Base-by-base conservation (phyloP, 2,888 invertebrate genomes). In the Melipona bicolor region DNA sequence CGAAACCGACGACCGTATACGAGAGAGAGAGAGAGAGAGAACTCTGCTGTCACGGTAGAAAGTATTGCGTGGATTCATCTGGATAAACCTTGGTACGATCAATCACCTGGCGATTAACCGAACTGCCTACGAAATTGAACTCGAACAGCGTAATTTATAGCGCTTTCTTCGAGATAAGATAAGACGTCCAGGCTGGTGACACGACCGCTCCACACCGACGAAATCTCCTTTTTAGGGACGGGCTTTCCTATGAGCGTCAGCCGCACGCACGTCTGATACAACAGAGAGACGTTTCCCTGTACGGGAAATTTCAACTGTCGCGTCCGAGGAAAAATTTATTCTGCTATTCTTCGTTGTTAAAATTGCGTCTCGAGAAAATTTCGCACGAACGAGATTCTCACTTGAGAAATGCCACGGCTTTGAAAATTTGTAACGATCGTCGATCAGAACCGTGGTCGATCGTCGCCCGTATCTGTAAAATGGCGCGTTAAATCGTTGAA, bases 31-130 rank as follows among this genome's bases (percentile, higher is more conserved):
- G 19, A 6, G 43, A 43, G 43, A 43, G 43, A 43, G 9, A 59
- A 81, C 75, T 79, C 73, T 67, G 73, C 78, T 83, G 83, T 81
- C 87, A 83, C 85, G 80, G 70, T 70, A 80, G 77, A 89, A 88
- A 89, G 82, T 89, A 87, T 88, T 82, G 88, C 88, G 89, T 73
- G 87, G 89, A 88, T 88, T 88, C 88, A 89, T 88, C 89, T 84
- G 85, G 89, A 88, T 89, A 89, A 89, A 87, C 81, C 81, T 79
- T 69, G 83, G 69, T 77, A 77, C 87, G 85, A 88, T 89, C 88
- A 84, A 89, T 89, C 88, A 88, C 88, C 72, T 65, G 62, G 87
- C 84, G 87, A 88, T 88, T 88, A 88, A 87, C 81, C 80, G 75
- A 81, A 84, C 85, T 87, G 82, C 77, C 87, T 79, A 76, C 85